phyloP scores from a whole-genome alignment of 2,797 vertebrate genomes.

The Poecilia velifera region DNA sequence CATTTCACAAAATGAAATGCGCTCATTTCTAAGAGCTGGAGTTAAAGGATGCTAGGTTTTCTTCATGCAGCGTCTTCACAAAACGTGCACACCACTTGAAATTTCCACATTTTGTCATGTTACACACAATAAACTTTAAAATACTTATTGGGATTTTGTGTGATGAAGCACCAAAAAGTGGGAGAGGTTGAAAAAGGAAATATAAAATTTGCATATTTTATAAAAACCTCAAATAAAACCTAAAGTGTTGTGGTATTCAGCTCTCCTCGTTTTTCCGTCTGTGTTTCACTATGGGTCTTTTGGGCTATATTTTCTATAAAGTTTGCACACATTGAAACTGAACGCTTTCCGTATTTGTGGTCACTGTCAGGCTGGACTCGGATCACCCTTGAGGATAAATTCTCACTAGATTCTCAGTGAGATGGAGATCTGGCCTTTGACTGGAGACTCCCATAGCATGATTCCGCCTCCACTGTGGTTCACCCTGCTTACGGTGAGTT shows the following conservation, averaged over 20 bases:
- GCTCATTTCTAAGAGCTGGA: slow-evolving; percentile 4
- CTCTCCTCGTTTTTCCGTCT: background rate
- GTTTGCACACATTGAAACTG: background rate
- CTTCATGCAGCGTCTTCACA: background rate
- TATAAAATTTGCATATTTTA: background rate
- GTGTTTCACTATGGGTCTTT: background rate
- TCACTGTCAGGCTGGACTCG: background rate
- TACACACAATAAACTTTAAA: background rate
- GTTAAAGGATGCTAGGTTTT: no score
- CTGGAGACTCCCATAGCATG: background rate
- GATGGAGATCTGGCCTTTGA: background rate
- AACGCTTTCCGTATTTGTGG: background rate
- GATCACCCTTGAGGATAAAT: background rate
- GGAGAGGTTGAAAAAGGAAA: background rate
- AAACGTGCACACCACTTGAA: background rate
- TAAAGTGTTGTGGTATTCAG: background rate
- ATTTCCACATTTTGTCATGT: background rate
- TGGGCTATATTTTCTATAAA: background rate
- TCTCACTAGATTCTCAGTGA: background rate
- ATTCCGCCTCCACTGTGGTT: background rate
- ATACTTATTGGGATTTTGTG: background rate
- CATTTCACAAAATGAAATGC: slow-evolving; percentile 8
- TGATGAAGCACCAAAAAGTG: background rate
- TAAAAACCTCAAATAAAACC: background rate
- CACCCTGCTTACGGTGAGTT: background rate